These are phyloP conservation scores for Sturmia bella DNA, from an alignment of 2,888 invertebrate species.

Conservation along the genomic window DNA sequence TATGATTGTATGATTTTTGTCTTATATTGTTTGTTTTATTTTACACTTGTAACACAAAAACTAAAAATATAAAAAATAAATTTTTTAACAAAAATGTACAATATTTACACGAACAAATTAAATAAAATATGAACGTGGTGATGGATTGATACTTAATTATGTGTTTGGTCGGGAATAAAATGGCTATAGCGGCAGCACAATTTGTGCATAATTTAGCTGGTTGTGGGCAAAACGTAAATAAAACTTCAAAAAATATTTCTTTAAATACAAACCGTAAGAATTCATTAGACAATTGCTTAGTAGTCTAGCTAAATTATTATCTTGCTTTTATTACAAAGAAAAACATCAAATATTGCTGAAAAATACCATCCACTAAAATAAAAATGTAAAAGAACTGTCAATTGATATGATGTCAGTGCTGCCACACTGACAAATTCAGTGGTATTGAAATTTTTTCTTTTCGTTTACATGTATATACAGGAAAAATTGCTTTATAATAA, in stretches of 20 bases:
- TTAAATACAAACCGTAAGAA: conserved; percentile 68
- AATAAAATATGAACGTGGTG: conserved; percentile 40
- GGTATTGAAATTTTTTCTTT: no score
- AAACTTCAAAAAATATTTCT: conserved; percentile 37
- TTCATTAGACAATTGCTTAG: conserved; percentile 60
- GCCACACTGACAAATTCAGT: neutral
- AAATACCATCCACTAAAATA: conserved; percentile 6
- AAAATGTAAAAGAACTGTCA: conserved; percentile 24
- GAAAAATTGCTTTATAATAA: no score
- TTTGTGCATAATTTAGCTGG: conserved; percentile 59
- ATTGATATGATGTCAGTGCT: neutral
- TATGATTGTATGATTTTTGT: conserved; percentile 61
- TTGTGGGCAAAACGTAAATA: conserved; percentile 65
- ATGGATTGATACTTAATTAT: no score
- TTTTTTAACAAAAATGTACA: conserved; percentile 59
- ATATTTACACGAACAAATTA: conserved; percentile 56
- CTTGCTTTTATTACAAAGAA: conserved; percentile 32
- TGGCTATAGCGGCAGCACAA: conserved; percentile 61
- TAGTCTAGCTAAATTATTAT: conserved; percentile 1
- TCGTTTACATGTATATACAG: no score
- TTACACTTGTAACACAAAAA: conserved; percentile 70
- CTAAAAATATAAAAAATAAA: conserved; percentile 68
- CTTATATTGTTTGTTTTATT: conserved; percentile 49
- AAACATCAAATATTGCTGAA: conserved; percentile 32
- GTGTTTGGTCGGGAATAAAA: conserved; percentile 28